phyloP scores from a whole-genome alignment of 2,113 vertebrate species.

The Pangasianodon gigas region DNA sequence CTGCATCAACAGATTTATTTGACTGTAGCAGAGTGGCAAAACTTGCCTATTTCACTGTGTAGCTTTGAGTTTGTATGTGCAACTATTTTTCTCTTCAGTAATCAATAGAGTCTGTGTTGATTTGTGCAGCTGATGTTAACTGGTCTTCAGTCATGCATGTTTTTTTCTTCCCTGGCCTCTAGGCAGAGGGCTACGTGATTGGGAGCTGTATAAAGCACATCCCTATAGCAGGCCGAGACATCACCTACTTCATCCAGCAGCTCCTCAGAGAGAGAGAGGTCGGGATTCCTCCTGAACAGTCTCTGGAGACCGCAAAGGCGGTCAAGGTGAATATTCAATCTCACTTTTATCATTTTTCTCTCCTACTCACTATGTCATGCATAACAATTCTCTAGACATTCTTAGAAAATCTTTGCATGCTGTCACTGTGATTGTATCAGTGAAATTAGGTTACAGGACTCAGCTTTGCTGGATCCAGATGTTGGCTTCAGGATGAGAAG shows the following conservation, averaged over 20 bases:
- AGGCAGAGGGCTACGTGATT: conserved; percentile 98
- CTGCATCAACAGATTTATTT: neutral
- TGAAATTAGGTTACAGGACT: neutral
- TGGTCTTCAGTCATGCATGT: neutral
- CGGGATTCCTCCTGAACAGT: conserved; percentile 96
- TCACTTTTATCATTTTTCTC: neutral
- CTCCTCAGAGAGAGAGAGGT: conserved; percentile 93
- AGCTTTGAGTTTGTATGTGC: neutral
- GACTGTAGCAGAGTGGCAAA: neutral
- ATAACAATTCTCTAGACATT: neutral
- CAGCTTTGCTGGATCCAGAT: no score
- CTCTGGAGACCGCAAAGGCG: conserved; percentile 96
- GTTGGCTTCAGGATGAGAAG: neutral
- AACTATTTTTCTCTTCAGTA: neutral
- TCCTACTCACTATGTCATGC: neutral
- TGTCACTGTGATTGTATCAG: neutral
- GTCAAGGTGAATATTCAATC: conserved; percentile 81
- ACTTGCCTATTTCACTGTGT: neutral
- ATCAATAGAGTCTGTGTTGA: neutral
- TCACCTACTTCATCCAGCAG: conserved; percentile 98
- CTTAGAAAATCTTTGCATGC: neutral
- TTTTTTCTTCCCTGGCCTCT: neutral
- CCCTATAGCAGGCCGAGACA: conserved; percentile 95
- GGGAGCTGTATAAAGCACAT: conserved; percentile 99
- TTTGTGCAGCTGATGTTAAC: neutral